A percentile compares a stretch with the other conserved stretches of the same genome.
Evolutionary conservation across 30 jellyfish, hydroid and myxozoan species (phyloP).

Genomic region (Aurelia aurita complex sp. Pacific): DNA sequence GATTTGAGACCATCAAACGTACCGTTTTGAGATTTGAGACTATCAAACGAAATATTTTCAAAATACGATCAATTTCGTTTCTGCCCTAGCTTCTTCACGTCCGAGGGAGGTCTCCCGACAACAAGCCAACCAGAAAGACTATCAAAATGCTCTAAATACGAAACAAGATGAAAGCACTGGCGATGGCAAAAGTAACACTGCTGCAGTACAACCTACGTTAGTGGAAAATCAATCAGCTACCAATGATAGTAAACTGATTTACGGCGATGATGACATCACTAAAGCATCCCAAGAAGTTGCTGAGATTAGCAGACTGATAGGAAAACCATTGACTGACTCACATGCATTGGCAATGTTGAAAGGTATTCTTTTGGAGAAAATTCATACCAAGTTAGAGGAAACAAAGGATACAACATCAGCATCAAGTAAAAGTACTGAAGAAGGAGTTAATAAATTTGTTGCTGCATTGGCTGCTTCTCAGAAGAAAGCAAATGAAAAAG

Average conservation of each 20-base stretch:
- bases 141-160: not conserved
- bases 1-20: no score
- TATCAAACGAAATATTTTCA: no score
- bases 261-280: slow-evolving; percentile 45
- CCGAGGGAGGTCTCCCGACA: no score
- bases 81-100: no score
- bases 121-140: no score
- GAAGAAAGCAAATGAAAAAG: slow-evolving; percentile 28
- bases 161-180: not conserved
- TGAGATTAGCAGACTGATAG: slow-evolving; percentile 73
- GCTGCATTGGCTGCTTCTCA: slow-evolving; percentile 64
- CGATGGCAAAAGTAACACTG: not conserved
- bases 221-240: not conserved
- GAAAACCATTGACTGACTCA: slow-evolving; percentile 90
- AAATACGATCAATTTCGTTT: no score
- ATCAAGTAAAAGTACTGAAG: slow-evolving; percentile 54
- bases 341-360: slow-evolving; percentile 86
- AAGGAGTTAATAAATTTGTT: slow-evolving; percentile 50
- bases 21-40: no score
- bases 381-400: slow-evolving; percentile 62
- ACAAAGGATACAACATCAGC: slow-evolving; percentile 46
- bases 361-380: slow-evolving; percentile 71
- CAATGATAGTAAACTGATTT: not conserved
- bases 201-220: not conserved
- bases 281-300: slow-evolving; percentile 76